Percentiles rank a stretch among this genome's conserved stretches.
Evolutionary conservation across 2,113 vertebrate species (phyloP).

Genomic region (Isichthys henryi): DNA sequence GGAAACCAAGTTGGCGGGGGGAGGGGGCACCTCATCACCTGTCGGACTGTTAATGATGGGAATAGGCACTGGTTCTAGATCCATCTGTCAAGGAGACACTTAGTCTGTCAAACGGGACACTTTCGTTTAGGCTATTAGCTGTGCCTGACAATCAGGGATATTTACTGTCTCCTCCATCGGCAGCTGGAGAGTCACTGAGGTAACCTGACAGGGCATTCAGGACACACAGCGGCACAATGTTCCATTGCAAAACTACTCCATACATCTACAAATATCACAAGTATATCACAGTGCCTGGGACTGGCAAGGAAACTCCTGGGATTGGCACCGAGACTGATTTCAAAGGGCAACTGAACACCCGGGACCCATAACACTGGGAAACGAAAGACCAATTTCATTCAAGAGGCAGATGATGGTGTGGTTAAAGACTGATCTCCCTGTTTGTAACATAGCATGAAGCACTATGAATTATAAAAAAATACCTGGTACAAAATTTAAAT

Average conservation of each 20-base stretch:
- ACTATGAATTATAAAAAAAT: background rate
- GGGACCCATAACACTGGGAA: background rate
- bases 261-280: background rate
- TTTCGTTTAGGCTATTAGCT: slow-evolving; percentile 21
- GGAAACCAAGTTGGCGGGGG: background rate
- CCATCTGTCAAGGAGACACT: slow-evolving; percentile 16
- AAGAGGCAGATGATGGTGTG: background rate
- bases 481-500: background rate
- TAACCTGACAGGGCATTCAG: background rate
- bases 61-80: slow-evolving; percentile 10
- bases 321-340: background rate
- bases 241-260: background rate
- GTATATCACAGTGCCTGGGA: background rate
- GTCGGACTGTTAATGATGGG: slow-evolving; percentile 5
- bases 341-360: background rate
- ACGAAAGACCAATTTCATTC: background rate
- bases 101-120: slow-evolving; percentile 20
- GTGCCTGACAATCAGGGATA: slow-evolving; percentile 13
- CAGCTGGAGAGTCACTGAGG: background rate
- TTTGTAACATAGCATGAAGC: background rate
- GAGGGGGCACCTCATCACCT: slow-evolving; percentile 3
- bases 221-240: background rate
- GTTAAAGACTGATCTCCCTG: background rate
- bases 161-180: slow-evolving; percentile 10
- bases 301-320: background rate